These are phyloP conservation scores for Nycticorax nycticorax DNA, from an alignment of 2,113 vertebrate species.

Conservation along the genomic window DNA sequence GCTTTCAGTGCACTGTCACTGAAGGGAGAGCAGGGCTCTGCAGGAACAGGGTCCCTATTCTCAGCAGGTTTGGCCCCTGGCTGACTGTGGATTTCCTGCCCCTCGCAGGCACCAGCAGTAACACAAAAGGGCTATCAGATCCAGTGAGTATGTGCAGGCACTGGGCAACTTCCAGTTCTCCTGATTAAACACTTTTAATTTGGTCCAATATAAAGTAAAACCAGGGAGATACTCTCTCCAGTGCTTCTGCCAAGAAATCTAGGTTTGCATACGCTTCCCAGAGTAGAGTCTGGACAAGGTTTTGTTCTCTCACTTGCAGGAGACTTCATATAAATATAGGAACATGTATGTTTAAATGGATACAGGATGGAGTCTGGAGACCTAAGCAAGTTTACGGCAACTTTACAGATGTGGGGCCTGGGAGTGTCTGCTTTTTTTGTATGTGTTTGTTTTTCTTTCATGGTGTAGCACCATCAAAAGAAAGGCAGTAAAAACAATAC, in stretches of 20 bases:
- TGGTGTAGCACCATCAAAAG: constrained; percentile 11
- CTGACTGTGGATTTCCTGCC: background rate
- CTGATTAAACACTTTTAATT: background rate
- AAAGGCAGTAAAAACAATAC: constrained; percentile 18
- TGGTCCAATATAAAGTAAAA: background rate
- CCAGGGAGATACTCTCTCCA: background rate
- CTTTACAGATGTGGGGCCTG: constrained; percentile 18
- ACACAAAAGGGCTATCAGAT: background rate
- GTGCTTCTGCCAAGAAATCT: background rate
- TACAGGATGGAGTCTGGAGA: constrained; percentile 33
- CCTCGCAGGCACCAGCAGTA: background rate
- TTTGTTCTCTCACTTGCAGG: background rate
- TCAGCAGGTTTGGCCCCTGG: background rate
- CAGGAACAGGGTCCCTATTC: background rate
- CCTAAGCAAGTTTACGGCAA: background rate
- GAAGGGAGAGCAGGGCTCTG: background rate
- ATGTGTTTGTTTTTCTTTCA: constrained; percentile 40
- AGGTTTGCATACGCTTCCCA: background rate
- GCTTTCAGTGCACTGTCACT: background rate
- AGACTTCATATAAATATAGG: background rate
- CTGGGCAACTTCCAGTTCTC: background rate
- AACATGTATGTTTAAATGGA: constrained; percentile 5
- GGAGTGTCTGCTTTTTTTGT: constrained; percentile 26
- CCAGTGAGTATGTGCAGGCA: background rate
- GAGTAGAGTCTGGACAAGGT: background rate